Percentiles rank a stretch among this genome's conserved stretches.
These are phyloP conservation scores for Myotis lucifugus DNA, from an alignment of 2,113 vertebrate species.

Conservation along the genomic window DNA sequence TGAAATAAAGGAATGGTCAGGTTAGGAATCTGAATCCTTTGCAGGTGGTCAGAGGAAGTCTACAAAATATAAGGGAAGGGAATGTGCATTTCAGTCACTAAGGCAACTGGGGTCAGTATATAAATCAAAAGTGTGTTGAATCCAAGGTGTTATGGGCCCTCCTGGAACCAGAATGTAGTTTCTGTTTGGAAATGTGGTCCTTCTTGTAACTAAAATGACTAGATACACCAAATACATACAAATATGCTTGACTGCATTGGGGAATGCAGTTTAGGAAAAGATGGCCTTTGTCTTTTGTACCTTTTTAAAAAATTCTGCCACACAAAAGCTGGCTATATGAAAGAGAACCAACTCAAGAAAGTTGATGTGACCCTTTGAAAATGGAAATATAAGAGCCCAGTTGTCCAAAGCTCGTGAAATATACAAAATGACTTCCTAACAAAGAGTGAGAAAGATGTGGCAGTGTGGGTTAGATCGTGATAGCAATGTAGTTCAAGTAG, in stretches of 20 bases:
- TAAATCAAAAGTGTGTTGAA: background rate
- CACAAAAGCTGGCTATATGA: conserved; percentile 13
- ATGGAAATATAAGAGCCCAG: conserved; percentile 28
- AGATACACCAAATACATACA: background rate
- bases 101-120: background rate
- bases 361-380: conserved; percentile 37
- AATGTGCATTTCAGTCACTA: conserved; percentile 23
- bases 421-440: background rate
- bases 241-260: conserved; percentile 42
- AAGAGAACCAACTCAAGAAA: conserved; percentile 5
- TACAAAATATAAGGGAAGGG: conserved; percentile 10
- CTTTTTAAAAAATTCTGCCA: background rate
- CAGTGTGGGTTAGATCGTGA: background rate
- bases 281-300: conserved; percentile 25
- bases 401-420: conserved; percentile 51
- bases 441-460: background rate
- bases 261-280: conserved; percentile 55
- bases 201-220: conserved; percentile 50
- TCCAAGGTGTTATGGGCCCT: conserved; percentile 19
- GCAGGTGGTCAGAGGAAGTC: conserved; percentile 26
- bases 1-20: conserved; percentile 9
- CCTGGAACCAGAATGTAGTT: conserved; percentile 27
- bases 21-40: conserved; percentile 36
- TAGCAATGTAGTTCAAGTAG: background rate
- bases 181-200: background rate